Conservation (phyloP, 1,140 invertebrate species). For the Cataglyphis hispanica region DNA sequence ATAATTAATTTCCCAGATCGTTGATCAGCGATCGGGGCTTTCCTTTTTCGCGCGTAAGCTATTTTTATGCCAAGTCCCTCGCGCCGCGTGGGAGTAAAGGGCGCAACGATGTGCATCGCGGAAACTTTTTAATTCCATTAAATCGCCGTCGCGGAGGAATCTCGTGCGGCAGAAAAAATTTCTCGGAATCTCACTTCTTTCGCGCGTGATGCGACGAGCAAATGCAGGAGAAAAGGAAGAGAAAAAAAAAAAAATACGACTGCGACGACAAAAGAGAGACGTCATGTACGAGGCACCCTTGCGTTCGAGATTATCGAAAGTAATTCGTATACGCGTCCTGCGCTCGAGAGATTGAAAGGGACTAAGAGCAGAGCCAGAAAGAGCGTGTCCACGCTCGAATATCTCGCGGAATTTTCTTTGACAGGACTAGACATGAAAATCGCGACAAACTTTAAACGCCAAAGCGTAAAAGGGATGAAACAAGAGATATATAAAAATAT, state of each 20-base stretch:
- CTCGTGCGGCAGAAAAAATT: slow-evolving; percentile 47
- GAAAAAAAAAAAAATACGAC: not conserved
- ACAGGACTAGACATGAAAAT: slow-evolving; percentile 8
- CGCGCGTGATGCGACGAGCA: slow-evolving; percentile 24
- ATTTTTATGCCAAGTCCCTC: slow-evolving; percentile 38
- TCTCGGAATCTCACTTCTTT: slow-evolving; percentile 14
- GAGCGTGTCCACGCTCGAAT: slow-evolving; percentile 10
- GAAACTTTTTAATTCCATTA: slow-evolving; percentile 69
- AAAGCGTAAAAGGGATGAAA: not conserved
- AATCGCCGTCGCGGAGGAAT: slow-evolving; percentile 54
- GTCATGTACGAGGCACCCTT: slow-evolving; percentile 22
- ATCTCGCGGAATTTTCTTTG: slow-evolving; percentile 31
- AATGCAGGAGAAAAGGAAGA: not conserved
- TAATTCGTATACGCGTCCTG: slow-evolving; percentile 38
- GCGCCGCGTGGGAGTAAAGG: slow-evolving; percentile 64
- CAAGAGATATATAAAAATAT: not conserved
- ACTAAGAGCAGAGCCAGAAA: slow-evolving; percentile 6
- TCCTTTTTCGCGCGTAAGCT: slow-evolving; percentile 66
- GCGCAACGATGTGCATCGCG: slow-evolving; percentile 58
- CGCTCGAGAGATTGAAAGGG: slow-evolving; percentile 22
- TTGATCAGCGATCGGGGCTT: slow-evolving; percentile 71
- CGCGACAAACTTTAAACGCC: not conserved
- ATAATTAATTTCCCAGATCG: slow-evolving; percentile 77
- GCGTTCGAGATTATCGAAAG: slow-evolving; percentile 52
- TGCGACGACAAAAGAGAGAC: slow-evolving; percentile 25